phyloP scores from a whole-genome alignment of 2,113 vertebrate species.

The Corythaixoides concolor region DNA sequence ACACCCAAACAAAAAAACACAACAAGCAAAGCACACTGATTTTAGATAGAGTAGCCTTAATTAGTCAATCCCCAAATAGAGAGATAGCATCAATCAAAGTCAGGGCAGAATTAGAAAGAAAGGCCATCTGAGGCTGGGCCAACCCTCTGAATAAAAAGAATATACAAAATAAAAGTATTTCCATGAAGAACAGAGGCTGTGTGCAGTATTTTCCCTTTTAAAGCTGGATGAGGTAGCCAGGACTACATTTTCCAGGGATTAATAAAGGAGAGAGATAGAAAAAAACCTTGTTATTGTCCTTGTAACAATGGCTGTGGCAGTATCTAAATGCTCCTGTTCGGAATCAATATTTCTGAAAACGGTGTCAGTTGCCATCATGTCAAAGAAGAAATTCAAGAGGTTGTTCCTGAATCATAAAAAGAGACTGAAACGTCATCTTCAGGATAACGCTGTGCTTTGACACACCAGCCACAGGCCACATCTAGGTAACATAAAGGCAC shows the following conservation, averaged over 20 bases:
- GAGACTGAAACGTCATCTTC: not conserved
- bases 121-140: not conserved
- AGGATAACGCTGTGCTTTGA: not conserved
- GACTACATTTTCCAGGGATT: not conserved
- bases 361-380: not conserved
- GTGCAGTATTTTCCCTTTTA: not conserved
- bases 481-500: not conserved
- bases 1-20: not conserved
- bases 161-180: not conserved
- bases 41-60: constrained; percentile 29
- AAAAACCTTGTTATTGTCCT: constrained; percentile 17
- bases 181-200: not conserved
- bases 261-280: not conserved
- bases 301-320: not conserved
- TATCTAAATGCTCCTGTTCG: not conserved
- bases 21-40: constrained; percentile 17
- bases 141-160: not conserved
- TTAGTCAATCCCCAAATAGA: constrained; percentile 38
- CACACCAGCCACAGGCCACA: not conserved
- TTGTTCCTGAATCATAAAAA: not conserved
- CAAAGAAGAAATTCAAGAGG: not conserved
- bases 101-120: constrained; percentile 15
- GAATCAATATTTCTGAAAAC: constrained; percentile 31
- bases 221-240: not conserved
- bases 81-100: constrained; percentile 50